phyloP scores from a whole-genome alignment of 2,888 invertebrate species.

The Lasius fuliginosus region DNA sequence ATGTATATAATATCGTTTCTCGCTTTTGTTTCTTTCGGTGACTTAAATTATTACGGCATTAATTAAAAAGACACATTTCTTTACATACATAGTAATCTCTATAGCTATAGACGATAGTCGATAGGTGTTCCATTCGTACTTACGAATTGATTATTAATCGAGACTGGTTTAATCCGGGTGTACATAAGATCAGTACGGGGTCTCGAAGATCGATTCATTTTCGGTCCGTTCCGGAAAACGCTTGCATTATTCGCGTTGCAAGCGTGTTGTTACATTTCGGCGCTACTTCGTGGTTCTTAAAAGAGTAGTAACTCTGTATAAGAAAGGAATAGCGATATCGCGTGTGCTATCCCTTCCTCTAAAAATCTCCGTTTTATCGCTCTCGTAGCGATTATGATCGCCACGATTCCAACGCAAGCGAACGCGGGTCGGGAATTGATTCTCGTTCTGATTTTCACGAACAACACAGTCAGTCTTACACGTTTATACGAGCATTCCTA shows the following conservation, averaged over 20 bases:
- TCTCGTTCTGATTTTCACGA: background rate
- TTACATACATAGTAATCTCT: slow-evolving; percentile 47
- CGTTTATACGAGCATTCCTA: background rate
- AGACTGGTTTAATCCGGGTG: slow-evolving; percentile 8
- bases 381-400: background rate
- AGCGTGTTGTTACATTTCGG: background rate
- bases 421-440: background rate
- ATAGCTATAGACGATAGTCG: slow-evolving; percentile 36
- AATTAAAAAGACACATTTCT: slow-evolving; percentile 50
- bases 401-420: background rate
- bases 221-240: slow-evolving; percentile 1
- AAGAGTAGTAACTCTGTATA: background rate
- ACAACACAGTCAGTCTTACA: slow-evolving; percentile 20
- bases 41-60: slow-evolving; percentile 43
- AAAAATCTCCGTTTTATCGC: background rate
- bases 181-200: background rate
- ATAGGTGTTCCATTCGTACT: slow-evolving; percentile 19
- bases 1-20: slow-evolving; percentile 40
- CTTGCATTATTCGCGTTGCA: slow-evolving; percentile 10
- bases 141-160: slow-evolving; percentile 12
- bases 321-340: background rate
- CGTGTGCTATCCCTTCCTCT: background rate
- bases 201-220: slow-evolving; percentile 18
- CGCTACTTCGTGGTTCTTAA: background rate
- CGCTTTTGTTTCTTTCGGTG: slow-evolving; percentile 9